Evolutionary conservation across 2,113 vertebrate genomes (phyloP).

Genomic region (Microcebus murinus): DNA sequence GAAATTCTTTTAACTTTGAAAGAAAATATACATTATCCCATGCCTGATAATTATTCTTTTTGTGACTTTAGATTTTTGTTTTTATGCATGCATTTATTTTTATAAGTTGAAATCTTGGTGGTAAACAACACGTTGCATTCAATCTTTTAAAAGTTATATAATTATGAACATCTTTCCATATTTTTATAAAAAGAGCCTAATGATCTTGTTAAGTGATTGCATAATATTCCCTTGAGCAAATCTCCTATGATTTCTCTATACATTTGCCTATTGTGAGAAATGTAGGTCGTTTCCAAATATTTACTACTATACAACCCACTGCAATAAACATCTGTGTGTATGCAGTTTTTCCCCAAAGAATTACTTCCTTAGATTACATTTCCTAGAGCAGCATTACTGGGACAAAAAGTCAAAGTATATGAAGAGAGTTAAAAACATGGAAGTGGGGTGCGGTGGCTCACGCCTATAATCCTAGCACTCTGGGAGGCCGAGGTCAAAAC

Average conservation of each 20-base stretch:
- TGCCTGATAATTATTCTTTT: neutral
- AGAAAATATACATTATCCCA: neutral
- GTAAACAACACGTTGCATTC: neutral
- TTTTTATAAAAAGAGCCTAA: neutral
- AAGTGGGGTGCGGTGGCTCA: too few species aligned
- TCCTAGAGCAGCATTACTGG: constrained; percentile 8
- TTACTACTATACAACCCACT: neutral
- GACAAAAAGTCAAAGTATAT: constrained; percentile 9
- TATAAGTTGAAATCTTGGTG: neutral
- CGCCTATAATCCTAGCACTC: too few species aligned
- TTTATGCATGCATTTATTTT: constrained; percentile 7
- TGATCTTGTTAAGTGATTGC: neutral
- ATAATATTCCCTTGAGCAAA: constrained; percentile 3
- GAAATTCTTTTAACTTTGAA: neutral
- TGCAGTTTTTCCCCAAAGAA: neutral
- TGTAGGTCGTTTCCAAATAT: neutral
- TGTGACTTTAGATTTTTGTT: neutral
- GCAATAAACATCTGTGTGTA: neutral
- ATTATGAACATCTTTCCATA: constrained; percentile 42
- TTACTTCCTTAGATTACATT: neutral
- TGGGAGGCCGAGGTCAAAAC: too few species aligned
- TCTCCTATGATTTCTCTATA: neutral
- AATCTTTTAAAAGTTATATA: neutral
- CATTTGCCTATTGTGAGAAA: neutral
- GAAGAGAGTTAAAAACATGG: neutral